phyloP scores from a whole-genome alignment of 2,113 vertebrate genomes.

The Cyanistes caeruleus region DNA sequence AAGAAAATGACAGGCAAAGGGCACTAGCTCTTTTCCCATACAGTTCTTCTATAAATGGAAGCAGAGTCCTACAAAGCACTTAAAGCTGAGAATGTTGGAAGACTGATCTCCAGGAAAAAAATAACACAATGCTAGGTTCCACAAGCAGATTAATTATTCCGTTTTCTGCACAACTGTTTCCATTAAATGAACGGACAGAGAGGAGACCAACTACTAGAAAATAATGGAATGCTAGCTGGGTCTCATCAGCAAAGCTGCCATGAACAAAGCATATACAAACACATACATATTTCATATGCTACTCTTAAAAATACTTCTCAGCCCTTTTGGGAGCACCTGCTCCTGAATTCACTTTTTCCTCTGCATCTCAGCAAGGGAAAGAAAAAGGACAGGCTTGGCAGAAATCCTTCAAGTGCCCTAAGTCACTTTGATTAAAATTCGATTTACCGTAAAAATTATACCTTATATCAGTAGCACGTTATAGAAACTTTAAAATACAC shows the following conservation, averaged over 20 bases:
- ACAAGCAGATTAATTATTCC: neutral
- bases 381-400: neutral
- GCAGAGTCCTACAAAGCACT: slow-evolving; percentile 60
- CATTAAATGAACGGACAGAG: neutral
- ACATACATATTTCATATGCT: neutral
- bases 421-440: neutral
- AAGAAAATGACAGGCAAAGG: slow-evolving; percentile 81
- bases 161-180: neutral
- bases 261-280: neutral
- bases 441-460: neutral
- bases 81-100: slow-evolving; percentile 37
- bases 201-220: neutral
- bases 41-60: slow-evolving; percentile 79
- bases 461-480: neutral
- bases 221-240: neutral
- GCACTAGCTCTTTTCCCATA: slow-evolving; percentile 73
- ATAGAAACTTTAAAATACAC: neutral
- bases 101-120: slow-evolving; percentile 25
- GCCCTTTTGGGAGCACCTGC: neutral
- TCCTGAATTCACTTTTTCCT: neutral
- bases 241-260: neutral
- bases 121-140: slow-evolving; percentile 5
- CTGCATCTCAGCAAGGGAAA: neutral
- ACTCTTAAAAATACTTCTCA: neutral
- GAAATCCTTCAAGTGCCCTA: neutral